Evolutionary conservation across 1,140 invertebrate genomes (phyloP), one percentile per base, ranked within the genome.

Genomic region (Hylaeus anthracinus): DNA sequence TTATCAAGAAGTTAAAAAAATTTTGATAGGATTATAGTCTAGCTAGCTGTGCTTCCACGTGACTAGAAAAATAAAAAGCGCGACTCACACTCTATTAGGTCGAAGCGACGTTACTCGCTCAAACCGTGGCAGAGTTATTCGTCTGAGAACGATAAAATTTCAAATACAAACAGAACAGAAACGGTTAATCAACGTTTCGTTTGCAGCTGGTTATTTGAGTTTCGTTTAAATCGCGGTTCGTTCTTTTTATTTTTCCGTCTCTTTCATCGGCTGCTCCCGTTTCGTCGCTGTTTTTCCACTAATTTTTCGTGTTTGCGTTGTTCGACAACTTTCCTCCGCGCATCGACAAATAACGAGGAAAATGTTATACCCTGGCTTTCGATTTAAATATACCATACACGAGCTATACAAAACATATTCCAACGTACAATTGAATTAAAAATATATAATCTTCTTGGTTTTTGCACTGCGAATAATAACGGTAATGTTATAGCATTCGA

Each of bases 121-220:
- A 26, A 26, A 26, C 26, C 26, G 26, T 26, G 26, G 26, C 26
- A 26, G 26, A 43, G 8, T 55, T 45, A 60, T 0, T 45, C 41
- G 55, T 4, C n/a, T n/a, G 2, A 8, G 41, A 1, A 37, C 14
- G 37, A 45, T 55, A 45, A 8, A 56, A 53, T 41, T 79, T 48
- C 43, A 65, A 72, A 1, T 37, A 48, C 70, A 55, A 73, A 73
- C 14, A 39, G 10, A 72, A 37, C 60, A 53, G n/a, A 14, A 10
- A 1, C 2, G 48, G 41, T 79, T 79, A 73, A 65, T 79, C 61
- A 48, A 72, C 41, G 53, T 66, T 66, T 51, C 78, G 43, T 53
- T 79, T 41, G 60, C 65, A 71, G 15, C 51, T 14, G 37, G 12
- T 43, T 64, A n/a, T 71, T 78, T 43, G 58, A 72, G 9, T 79